Evolutionary conservation across 1,140 invertebrate species (phyloP).

Genomic region (Pseudomyrmex sp.): DNA sequence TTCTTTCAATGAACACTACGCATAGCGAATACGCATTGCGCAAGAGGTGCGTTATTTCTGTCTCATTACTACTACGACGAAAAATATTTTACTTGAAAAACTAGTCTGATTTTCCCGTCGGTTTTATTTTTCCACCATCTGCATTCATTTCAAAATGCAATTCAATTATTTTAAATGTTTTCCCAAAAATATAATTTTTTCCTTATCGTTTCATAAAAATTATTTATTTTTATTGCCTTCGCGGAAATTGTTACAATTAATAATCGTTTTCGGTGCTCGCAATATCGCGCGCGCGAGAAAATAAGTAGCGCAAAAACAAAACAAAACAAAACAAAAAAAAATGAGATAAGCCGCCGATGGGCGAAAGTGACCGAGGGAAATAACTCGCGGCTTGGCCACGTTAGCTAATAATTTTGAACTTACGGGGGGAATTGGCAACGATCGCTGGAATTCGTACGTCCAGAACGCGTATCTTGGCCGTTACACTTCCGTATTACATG

Average conservation of each 20-base stretch:
- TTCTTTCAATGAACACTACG: not conserved
- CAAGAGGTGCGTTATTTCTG: too few species aligned
- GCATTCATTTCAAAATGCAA: too few species aligned
- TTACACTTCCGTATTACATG: slow-evolving; percentile 36
- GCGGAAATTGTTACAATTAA: not conserved
- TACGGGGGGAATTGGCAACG: slow-evolving; percentile 28
- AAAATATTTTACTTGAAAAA: too few species aligned
- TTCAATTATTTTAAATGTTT: too few species aligned
- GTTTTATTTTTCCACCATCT: too few species aligned
- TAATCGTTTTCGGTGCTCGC: slow-evolving; percentile 19
- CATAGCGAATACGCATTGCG: too few species aligned
- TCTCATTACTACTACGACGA: too few species aligned
- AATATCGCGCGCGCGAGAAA: not conserved
- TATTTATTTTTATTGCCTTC: not conserved
- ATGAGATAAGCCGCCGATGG: not conserved
- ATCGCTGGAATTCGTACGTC: slow-evolving; percentile 18
- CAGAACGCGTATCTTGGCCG: slow-evolving; percentile 8
- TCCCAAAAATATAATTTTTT: too few species aligned
- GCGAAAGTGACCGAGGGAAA: slow-evolving; percentile 33
- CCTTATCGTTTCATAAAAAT: too few species aligned
- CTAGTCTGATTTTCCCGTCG: too few species aligned
- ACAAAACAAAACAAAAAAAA: not conserved
- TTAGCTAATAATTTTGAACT: slow-evolving; percentile 46
- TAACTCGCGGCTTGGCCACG: slow-evolving; percentile 26
- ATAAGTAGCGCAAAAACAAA: too few species aligned